Conservation (phyloP, 2,113 vertebrate species). For the Grammomys surdaster region DNA sequence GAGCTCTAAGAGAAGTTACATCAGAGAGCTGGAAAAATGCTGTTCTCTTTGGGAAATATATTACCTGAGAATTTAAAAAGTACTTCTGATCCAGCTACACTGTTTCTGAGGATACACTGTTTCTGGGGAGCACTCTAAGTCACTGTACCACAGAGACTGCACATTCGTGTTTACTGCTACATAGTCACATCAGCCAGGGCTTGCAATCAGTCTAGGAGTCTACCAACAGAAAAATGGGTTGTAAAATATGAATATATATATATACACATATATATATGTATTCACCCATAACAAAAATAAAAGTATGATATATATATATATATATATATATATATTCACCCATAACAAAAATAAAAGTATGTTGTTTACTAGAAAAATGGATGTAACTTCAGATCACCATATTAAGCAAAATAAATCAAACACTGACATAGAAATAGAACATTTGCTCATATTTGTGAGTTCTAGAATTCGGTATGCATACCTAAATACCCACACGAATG, state of each 20-base stretch:
- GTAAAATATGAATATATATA: background rate
- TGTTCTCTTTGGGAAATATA: background rate
- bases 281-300: background rate
- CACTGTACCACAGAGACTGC: background rate
- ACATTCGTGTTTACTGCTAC: background rate
- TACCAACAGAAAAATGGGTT: background rate
- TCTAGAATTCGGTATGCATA: background rate
- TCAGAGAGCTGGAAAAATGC: background rate
- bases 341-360: background rate
- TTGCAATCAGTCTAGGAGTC: background rate
- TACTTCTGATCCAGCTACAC: background rate
- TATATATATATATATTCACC: background rate
- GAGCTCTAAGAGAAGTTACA: background rate
- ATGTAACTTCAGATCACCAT: background rate
- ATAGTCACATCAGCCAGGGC: background rate
- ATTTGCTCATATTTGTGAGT: background rate
- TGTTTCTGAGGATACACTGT: background rate
- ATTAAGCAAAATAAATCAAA: background rate
- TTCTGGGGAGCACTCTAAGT: background rate
- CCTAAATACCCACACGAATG: background rate
- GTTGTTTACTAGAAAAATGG: background rate
- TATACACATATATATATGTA: background rate
- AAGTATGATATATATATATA: background rate
- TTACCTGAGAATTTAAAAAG: background rate
- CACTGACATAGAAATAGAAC: background rate